Evolutionary conservation across 2,888 invertebrate genomes (phyloP).

Genomic region (Tetropium fuscum): DNA sequence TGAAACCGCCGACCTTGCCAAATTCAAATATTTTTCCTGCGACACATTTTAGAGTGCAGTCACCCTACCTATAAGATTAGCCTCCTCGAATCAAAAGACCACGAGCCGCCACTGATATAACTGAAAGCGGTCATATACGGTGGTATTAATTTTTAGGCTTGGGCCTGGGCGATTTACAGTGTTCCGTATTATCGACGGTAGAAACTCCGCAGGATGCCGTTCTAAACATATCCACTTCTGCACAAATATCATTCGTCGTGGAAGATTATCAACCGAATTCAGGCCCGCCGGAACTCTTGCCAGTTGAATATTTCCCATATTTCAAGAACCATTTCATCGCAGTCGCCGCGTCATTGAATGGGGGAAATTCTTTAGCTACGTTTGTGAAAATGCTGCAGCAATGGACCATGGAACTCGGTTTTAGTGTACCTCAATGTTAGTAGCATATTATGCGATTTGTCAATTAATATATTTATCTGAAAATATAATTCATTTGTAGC

Average conservation of each 20-base stretch:
- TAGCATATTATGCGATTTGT: constrained; percentile 15
- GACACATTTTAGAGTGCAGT: no score
- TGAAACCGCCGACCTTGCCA: no score
- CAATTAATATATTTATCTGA: no score
- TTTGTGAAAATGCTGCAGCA: constrained; percentile 85
- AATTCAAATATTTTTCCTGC: no score
- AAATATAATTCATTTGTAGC: no score
- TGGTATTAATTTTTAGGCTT: constrained; percentile 71
- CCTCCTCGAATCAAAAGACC: no score
- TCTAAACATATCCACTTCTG: constrained; percentile 88
- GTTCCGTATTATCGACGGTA: constrained; percentile 83
- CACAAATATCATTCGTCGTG: constrained; percentile 83
- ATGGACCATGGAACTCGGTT: constrained; percentile 83
- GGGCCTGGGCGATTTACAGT: constrained; percentile 86
- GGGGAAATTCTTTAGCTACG: constrained; percentile 82
- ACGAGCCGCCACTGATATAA: no score
- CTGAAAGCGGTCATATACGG: no score
- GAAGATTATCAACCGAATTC: constrained; percentile 67
- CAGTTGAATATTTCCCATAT: constrained; percentile 82
- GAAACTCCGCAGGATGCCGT: constrained; percentile 76
- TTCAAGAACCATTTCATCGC: constrained; percentile 79
- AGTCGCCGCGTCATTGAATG: constrained; percentile 89
- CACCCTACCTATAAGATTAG: no score
- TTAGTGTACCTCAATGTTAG: constrained; percentile 78
- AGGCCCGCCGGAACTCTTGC: constrained; percentile 56